These are phyloP conservation scores for Aspidiotus rigidus DNA, from an alignment of 2,888 invertebrate genomes.

Conservation along the genomic window DNA sequence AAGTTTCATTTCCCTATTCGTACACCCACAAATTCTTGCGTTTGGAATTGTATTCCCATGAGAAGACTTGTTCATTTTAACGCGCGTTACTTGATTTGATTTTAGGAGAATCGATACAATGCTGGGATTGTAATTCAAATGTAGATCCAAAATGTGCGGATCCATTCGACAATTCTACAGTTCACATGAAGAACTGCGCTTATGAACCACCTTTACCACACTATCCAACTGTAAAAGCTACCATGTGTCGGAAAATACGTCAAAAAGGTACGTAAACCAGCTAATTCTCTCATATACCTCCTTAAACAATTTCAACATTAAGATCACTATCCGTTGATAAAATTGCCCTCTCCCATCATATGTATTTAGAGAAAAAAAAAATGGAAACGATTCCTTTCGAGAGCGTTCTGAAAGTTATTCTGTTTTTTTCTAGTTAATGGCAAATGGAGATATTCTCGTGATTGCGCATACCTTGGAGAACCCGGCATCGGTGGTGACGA, in stretches of 20 bases:
- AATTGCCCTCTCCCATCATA: too few relatives aligned
- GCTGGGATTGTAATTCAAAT: conserved; percentile 84
- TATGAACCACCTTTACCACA: conserved; percentile 53
- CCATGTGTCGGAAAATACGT: conserved; percentile 83
- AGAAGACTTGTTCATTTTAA: too few relatives aligned
- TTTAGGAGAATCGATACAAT: conserved; percentile 42
- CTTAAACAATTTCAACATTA: background rate
- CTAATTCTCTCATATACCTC: background rate
- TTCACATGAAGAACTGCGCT: conserved; percentile 72
- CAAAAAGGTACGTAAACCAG: conserved; percentile 64
- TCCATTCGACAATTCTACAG: conserved; percentile 81
- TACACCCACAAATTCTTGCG: too few relatives aligned
- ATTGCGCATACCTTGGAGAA: conserved; percentile 80
- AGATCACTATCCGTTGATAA: background rate
- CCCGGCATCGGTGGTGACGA: conserved; percentile 84
- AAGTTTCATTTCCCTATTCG: too few relatives aligned
- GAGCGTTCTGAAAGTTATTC: too few relatives aligned
- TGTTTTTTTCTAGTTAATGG: conserved; percentile 39
- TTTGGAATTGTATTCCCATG: too few relatives aligned
- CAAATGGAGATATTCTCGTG: conserved; percentile 40
- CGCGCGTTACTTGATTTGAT: background rate
- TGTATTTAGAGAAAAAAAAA: too few relatives aligned
- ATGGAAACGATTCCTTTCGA: too few relatives aligned
- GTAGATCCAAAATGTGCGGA: conserved; percentile 83
- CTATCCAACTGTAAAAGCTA: conserved; percentile 59